These are phyloP conservation scores for Agonopterix heracliana DNA, from an alignment of 2,888 invertebrate genomes.

Conservation along the genomic window DNA sequence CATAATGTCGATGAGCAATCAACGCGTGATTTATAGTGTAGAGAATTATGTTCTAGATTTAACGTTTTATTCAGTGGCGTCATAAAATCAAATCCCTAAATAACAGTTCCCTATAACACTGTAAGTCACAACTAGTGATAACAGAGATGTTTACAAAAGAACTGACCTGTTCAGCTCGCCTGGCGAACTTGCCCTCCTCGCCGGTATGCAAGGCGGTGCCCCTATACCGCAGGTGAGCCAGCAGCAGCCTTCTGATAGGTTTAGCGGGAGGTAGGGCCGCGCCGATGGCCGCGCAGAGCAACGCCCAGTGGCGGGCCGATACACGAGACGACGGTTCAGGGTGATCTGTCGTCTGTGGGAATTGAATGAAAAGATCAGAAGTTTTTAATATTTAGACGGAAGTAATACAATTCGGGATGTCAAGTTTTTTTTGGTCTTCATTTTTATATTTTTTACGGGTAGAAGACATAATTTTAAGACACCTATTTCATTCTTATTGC, in stretches of 20 bases:
- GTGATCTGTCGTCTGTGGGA: conserved; percentile 87
- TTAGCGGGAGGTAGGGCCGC: conserved; percentile 91
- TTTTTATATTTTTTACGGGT: too few species aligned
- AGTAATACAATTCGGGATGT: background rate
- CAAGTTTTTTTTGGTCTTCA: too few species aligned
- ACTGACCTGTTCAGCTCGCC: conserved; percentile 88
- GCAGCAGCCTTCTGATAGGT: conserved; percentile 88
- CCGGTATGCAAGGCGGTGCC: conserved; percentile 89
- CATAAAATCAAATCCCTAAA: too few species aligned
- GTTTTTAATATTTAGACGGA: background rate
- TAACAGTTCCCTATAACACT: too few species aligned
- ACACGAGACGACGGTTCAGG: conserved; percentile 92
- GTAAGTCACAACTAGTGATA: background rate
- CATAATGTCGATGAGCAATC: too few species aligned
- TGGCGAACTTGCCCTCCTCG: conserved; percentile 95
- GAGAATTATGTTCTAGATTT: too few species aligned
- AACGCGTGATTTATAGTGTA: too few species aligned
- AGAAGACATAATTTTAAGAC: too few species aligned
- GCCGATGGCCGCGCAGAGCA: conserved; percentile 77
- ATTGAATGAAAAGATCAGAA: background rate
- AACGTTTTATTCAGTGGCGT: too few species aligned
- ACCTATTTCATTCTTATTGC: too few species aligned
- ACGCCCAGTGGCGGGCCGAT: conserved; percentile 93
- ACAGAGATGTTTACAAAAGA: background rate
- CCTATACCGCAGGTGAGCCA: conserved; percentile 92